Conservation (phyloP, 30 jellyfish, hydroid and myxozoan genomes). For the Aurelia aurita region DNA sequence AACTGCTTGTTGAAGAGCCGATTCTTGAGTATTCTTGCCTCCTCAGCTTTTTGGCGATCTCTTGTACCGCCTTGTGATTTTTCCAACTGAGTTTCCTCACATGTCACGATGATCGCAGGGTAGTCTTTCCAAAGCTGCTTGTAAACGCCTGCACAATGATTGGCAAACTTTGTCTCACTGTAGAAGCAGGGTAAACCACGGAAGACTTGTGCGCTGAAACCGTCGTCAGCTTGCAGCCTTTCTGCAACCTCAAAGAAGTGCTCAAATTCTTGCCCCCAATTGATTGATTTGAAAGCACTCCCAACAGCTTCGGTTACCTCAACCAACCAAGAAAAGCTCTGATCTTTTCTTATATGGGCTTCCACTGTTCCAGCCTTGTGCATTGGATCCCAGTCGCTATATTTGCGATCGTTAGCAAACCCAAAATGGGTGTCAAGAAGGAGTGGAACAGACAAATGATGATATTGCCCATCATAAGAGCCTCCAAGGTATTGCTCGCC, state of each 20-base stretch:
- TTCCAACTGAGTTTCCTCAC: constrained; percentile 1
- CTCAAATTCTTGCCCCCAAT: not conserved
- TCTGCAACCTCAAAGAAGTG: not conserved
- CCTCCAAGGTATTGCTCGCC: not conserved
- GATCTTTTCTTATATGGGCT: not conserved
- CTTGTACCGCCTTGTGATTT: not conserved
- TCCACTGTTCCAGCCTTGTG: not conserved
- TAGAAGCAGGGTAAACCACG: not conserved
- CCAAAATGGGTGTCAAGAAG: not conserved
- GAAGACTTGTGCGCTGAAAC: not conserved
- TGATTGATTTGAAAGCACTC: not conserved
- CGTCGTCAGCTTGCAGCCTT: not conserved
- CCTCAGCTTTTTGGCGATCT: not conserved
- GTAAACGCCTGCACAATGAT: not conserved
- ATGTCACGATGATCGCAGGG: constrained; percentile 1
- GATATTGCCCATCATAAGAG: too few species aligned
- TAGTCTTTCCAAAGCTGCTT: not conserved
- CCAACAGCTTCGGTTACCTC: not conserved
- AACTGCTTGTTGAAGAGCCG: not conserved
- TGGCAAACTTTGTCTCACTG: not conserved
- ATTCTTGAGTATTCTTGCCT: constrained; percentile 5
- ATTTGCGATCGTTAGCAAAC: not conserved
- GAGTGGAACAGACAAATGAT: not conserved
- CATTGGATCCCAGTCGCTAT: not conserved
- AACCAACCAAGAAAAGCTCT: not conserved